Evolutionary conservation across 2,888 invertebrate genomes (phyloP), one percentile per base, ranked within the genome.

Genomic region (Scelioninae gen. 2): DNA sequence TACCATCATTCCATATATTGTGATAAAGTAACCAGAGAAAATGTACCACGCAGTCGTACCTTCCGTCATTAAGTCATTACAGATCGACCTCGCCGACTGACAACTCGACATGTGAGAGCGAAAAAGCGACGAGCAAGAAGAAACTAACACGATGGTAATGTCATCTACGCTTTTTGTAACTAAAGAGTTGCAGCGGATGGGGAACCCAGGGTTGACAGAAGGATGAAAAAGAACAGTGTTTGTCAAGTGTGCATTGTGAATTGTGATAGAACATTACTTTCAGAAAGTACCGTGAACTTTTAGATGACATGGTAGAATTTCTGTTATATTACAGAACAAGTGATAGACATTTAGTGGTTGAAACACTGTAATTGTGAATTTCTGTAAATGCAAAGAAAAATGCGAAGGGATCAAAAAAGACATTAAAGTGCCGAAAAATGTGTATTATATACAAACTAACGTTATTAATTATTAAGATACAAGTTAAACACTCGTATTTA

Each of bases 51-150:
- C 45, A 37, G 45, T 53, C 35, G 25, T 46, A 37, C 22, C 19
- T 37, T 18, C 22, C 22, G 55, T 64, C 53, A 46, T 64, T 53
- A 64, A 46, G 55, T 53, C 53, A 53, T 55, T 64, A 55, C 25
- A 28, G 16, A 22, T 33, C 45, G 53, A 39, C 31, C 35, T 53
- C 45, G 45, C 25, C 25, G 45, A 53, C 53, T 45, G 64, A 64
- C 46, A 33, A 52, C 22, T 63, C 11, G 11, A 18, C n/a, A 18
- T 50, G n/a, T 5, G 35, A 22, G 35, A 53, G 16, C 19, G 35
- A 35, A 53, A 61, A 64, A 53, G 22, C 22, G 22, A 22, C 16
- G 18, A 53, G 31, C 41, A 18, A 53, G 33, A 53, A 18, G 33
- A 64, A 37, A 33, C 53, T 41, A 16, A 53, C 31, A 11, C 19